These are phyloP conservation scores for Apogon talboti DNA, from an alignment of 2,797 vertebrate species.

Conservation along the genomic window DNA sequence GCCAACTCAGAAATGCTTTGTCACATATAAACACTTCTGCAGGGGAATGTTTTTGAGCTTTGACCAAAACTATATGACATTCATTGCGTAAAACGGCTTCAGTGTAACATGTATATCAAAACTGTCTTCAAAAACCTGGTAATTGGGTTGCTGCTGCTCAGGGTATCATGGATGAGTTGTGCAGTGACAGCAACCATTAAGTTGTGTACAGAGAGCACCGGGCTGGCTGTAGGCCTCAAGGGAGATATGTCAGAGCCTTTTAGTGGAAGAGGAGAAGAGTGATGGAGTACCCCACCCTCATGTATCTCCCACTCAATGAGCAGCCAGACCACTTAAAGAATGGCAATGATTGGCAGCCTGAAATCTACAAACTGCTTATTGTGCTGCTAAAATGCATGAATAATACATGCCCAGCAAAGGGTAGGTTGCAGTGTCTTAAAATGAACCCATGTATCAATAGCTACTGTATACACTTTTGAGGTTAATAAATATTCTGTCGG, in stretches of 20 bases:
- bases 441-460: slow-evolving; percentile 64
- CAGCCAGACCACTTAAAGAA: slow-evolving; percentile 74
- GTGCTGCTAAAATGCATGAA: slow-evolving; percentile 74
- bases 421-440: slow-evolving; percentile 62
- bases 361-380: slow-evolving; percentile 79
- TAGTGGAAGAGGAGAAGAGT: slow-evolving; percentile 78
- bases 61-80: slow-evolving; percentile 1
- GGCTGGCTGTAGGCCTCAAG: slow-evolving; percentile 72
- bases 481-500: slow-evolving; percentile 63
- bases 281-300: slow-evolving; percentile 74
- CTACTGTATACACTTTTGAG: slow-evolving; percentile 50
- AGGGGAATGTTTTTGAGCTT: neutral
- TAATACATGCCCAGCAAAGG: slow-evolving; percentile 72
- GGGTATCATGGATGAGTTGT: slow-evolving; percentile 75
- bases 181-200: slow-evolving; percentile 81
- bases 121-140: slow-evolving; percentile 57
- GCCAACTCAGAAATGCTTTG: too few species aligned
- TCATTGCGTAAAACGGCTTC: slow-evolving; percentile 24
- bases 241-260: slow-evolving; percentile 82
- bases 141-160: slow-evolving; percentile 73
- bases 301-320: slow-evolving; percentile 72
- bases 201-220: slow-evolving; percentile 77
- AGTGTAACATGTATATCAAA: slow-evolving; percentile 59
- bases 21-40: too few species aligned
- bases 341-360: slow-evolving; percentile 70